Evolutionary conservation across 1,140 invertebrate genomes (phyloP), one percentile per base, ranked within the genome.

Genomic region (Anastatus disparis): DNA sequence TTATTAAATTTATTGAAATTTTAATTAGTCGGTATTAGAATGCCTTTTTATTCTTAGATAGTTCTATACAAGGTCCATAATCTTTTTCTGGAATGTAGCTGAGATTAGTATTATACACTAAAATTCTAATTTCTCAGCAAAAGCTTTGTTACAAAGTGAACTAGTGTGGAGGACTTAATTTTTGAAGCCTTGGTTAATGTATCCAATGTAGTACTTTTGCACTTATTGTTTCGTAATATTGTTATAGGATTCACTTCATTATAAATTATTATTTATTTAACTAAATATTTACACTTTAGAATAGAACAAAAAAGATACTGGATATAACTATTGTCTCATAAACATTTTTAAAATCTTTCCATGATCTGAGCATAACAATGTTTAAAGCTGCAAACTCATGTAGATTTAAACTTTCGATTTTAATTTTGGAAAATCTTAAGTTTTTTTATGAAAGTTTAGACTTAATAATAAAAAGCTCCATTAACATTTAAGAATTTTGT

Each of bases 401-500:
- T 65, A 71, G 62, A 48, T 31, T 71, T 22, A 59, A 65, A 66
- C 66, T 71, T 71, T 71, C 65, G 55, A 61, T 31, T 50, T 64
- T 64, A 64, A 71, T 58, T 64, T 48, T 55, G 31, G 44, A 52
- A 69, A 61, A 40, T 35, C 44, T 35, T 38, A 40, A 17, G n/a
- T 42, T 69, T 62, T 52, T 62, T 61, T 31, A 26, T 46, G 4
- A 48, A 44, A 71, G 66, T 71, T 40, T 55, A 65, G 24, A 13
- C 13, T 26, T 52, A 22, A 50, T 65, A 22, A 50, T 27, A 26
- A 42, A 59, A 67, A 72, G 56, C 26, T 70, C 31, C 70, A 55
- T 27, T 61, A 55, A 48, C 52, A 71, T 77, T 63, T 66, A 76
- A 55, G 68, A 75, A 71, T 74, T 74, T 75, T 73, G 59, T 66